Evolutionary conservation across 2,797 vertebrate species (phyloP).

Genomic region (Chlorospingus flavigularis): DNA sequence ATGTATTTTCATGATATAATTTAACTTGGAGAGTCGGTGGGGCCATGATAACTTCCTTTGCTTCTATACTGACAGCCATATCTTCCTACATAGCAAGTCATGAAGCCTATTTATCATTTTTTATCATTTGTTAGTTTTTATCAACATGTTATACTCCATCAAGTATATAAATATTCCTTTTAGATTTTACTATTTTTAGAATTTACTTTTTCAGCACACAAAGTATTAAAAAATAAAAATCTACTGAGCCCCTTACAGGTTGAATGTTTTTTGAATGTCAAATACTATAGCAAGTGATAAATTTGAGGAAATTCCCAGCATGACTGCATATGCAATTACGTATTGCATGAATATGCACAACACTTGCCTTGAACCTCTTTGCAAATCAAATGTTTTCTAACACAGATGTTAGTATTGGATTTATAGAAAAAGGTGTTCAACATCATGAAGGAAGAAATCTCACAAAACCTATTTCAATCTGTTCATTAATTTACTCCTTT

Average conservation of each 20-base stretch:
- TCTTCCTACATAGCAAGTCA: not conserved
- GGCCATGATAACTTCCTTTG: not conserved
- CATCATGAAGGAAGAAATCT: not conserved
- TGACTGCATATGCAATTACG: not conserved
- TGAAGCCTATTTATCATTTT: not conserved
- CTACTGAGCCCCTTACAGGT: not conserved
- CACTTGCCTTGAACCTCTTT: not conserved
- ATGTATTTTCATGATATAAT: not conserved
- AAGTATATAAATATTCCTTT: not conserved
- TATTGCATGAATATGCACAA: not conserved
- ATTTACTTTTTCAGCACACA: not conserved
- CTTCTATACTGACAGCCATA: not conserved
- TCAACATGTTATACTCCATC: too few species aligned
- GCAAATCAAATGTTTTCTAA: slow-evolving; percentile 24
- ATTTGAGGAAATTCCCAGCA: not conserved
- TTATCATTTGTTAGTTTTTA: not conserved
- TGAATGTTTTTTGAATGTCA: not conserved
- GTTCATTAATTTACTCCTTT: not conserved
- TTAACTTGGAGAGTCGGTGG: not conserved
- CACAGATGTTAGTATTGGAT: not conserved
- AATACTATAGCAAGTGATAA: not conserved
- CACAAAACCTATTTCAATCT: not conserved
- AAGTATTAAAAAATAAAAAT: not conserved
- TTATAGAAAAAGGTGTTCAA: not conserved
- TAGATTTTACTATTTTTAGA: not conserved